phyloP scores from a whole-genome alignment of 2,888 invertebrate species.

The Pristionchus exspectatus region DNA sequence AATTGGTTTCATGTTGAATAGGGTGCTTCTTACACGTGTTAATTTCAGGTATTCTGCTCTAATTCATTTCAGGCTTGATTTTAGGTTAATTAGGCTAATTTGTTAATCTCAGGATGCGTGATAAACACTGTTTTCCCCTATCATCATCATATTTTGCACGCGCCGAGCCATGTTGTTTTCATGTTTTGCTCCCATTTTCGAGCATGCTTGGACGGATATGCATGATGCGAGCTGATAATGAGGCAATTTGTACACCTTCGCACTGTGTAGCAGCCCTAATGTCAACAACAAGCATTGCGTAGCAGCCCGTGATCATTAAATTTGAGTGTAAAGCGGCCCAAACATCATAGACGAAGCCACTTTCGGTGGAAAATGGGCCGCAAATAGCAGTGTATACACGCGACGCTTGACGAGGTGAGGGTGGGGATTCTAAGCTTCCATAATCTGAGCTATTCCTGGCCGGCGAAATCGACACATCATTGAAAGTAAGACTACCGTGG shows the following conservation, averaged over 20 bases:
- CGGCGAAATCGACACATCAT: neutral
- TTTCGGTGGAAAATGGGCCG: neutral
- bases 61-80: neutral
- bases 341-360: constrained; percentile 10
- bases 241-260: neutral
- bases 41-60: too few relatives aligned
- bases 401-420: neutral
- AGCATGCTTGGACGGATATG: neutral
- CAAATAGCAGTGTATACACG: neutral
- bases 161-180: neutral
- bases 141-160: neutral
- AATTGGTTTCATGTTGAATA: neutral
- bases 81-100: neutral
- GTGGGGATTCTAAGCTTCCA: constrained; percentile 34
- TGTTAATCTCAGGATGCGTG: neutral
- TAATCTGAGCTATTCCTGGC: neutral
- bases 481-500: neutral
- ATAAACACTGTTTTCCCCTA: neutral
- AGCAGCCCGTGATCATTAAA: neutral
- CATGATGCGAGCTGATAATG: neutral
- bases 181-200: neutral
- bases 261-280: neutral
- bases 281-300: neutral
- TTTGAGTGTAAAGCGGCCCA: neutral
- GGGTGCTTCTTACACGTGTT: neutral